Base-by-base conservation (phyloP, 2,113 vertebrate genomes). In the Protobothrops flavoviridis region DNA sequence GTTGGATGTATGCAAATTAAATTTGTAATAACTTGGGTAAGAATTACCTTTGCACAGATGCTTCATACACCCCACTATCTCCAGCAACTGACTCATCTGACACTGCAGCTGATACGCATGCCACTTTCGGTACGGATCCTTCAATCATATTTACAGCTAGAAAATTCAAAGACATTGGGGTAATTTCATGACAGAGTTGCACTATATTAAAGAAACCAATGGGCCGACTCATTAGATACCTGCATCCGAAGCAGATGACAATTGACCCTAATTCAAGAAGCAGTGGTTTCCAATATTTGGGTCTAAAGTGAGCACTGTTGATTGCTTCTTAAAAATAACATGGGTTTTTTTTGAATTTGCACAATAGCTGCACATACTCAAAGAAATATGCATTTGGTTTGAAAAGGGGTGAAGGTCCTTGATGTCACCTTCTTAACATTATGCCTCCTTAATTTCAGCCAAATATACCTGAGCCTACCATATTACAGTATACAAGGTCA, bases 41-140 rank as follows among this genome's bases (percentile, higher is more conserved):
- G 95, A 57, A 2, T 81, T 98, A 99, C 99, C 98, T 98, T 97
- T 98, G 98, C 26, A 98, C 98, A 0, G 98, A 98, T 0, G 99
- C 98, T 95, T 99, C 99, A 1, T 99, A 99, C 7, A 99, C 99
- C 0, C 99, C 99, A 8, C 99, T 99, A 81, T 99, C 99, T 26
- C 99, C 99, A 0, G 99, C 99, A 56, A 99, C 99, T 0, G 99
- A 99, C 94, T 99, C 99, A 29, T 99, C 99, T 0, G 99, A 99
- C 94, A 99, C 98, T 0, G 99, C 99, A 0, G 99, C 99, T 0
- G 98, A 99, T 93, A 99, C 99, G 45, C 99, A 98, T 0, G 97
- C 98, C 95, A 98, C 98, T 95, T 98, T 99, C 88, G 97, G 96
- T 7, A 96, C 96, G 0, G 97, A 95, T 91, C 97, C 98, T 69